A percentile compares a stretch with the other conserved stretches of the same genome.
phyloP scores from a whole-genome alignment of 2,113 vertebrate genomes.

The Lepus timidus region DNA sequence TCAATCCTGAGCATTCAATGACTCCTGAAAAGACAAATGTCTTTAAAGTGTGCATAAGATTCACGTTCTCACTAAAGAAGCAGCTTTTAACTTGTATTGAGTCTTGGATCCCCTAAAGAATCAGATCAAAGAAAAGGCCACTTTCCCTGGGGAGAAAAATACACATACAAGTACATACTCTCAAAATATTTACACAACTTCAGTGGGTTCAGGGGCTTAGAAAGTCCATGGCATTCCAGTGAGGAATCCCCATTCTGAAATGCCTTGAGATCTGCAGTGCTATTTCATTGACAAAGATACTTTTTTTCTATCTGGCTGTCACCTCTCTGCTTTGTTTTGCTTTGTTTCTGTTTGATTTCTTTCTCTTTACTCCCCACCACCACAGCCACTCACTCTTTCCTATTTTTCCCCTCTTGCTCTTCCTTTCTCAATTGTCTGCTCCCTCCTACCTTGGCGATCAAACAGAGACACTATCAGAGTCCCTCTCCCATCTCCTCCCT shows the following conservation, averaged over 20 bases:
- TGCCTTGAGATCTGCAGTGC: neutral
- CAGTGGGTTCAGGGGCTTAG: neutral
- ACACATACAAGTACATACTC: neutral
- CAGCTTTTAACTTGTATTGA: neutral
- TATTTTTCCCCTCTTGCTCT: conserved; percentile 66
- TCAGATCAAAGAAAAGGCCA: conserved; percentile 23
- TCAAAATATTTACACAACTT: neutral
- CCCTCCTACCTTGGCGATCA: conserved; percentile 72
- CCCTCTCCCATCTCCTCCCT: conserved; percentile 32
- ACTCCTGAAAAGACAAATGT: neutral
- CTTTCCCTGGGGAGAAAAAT: neutral
- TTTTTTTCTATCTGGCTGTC: neutral
- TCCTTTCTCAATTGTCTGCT: conserved; percentile 63
- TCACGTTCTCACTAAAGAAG: neutral
- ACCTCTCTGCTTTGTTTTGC: conserved; percentile 20
- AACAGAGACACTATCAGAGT: conserved; percentile 75
- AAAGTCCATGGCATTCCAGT: neutral
- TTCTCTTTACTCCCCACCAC: neutral
- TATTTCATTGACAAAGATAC: neutral
- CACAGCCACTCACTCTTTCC: neutral
- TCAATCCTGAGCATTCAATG: neutral
- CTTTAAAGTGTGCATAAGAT: neutral
- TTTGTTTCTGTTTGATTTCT: conserved; percentile 52
- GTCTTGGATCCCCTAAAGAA: neutral
- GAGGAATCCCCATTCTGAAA: neutral